A percentile compares a stretch with the other conserved stretches of the same genome.
These are phyloP conservation scores for Chirona hameri DNA, from an alignment of 2,888 invertebrate species.

Conservation along the genomic window DNA sequence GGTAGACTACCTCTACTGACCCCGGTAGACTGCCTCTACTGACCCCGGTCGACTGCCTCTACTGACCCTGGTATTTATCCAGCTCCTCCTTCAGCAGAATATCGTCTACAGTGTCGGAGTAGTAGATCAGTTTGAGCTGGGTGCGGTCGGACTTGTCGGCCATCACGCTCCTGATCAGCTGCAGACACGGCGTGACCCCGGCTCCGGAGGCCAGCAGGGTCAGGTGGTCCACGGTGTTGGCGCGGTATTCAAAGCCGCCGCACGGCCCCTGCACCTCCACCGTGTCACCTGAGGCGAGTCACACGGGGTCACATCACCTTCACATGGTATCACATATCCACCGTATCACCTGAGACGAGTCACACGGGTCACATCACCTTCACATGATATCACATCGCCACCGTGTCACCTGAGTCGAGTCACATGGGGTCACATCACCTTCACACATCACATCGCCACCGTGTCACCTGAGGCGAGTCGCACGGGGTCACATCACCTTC, in stretches of 20 bases:
- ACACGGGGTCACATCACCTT: too few relatives aligned
- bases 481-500: too few relatives aligned
- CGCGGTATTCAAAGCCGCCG: slow-evolving; percentile 39
- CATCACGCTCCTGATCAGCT: slow-evolving; percentile 38
- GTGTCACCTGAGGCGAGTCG: too few relatives aligned
- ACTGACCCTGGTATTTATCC: slow-evolving; percentile 36
- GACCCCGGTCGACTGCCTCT: too few relatives aligned
- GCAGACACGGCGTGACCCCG: slow-evolving; percentile 39
- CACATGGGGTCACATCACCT: too few relatives aligned
- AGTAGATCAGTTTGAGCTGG: slow-evolving; percentile 37
- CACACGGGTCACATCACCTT: too few relatives aligned
- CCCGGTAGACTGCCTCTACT: too few relatives aligned
- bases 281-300: slow-evolving; percentile 35
- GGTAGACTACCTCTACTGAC: too few relatives aligned
- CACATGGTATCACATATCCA: slow-evolving; percentile 25
- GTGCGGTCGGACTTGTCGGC: slow-evolving; percentile 37
- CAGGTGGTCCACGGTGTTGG: slow-evolving; percentile 37
- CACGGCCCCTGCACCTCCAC: slow-evolving; percentile 39
- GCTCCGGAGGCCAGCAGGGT: slow-evolving; percentile 39
- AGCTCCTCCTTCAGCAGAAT: slow-evolving; percentile 39
- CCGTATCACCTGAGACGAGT: slow-evolving; percentile 35
- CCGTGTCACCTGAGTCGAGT: slow-evolving; percentile 38
- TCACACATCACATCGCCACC: too few relatives aligned
- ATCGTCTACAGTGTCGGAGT: slow-evolving; percentile 37
- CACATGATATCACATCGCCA: slow-evolving; percentile 13